Conservation (phyloP, 2,888 invertebrate genomes). For the Amorpha juglandis region DNA sequence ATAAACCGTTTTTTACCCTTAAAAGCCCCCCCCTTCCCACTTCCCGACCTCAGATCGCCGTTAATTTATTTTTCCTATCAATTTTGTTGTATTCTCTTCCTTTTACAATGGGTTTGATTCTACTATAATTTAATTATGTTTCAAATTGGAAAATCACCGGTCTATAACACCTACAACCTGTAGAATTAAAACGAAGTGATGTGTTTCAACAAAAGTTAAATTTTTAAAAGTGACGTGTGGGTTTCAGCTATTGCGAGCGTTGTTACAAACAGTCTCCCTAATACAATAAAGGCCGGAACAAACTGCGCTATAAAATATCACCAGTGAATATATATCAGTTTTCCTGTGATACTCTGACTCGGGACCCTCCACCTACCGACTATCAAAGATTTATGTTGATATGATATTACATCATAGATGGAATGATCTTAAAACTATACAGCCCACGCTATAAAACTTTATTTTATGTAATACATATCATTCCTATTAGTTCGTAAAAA, state of each 20-base stretch:
- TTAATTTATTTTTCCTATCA: too few species aligned
- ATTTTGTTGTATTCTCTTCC: too few species aligned
- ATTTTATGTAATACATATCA: constrained; percentile 2
- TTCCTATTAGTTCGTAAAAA: not conserved
- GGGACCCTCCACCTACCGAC: constrained; percentile 63
- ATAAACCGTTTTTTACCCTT: too few species aligned
- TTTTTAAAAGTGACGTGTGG: constrained; percentile 31
- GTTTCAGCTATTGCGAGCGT: constrained; percentile 47
- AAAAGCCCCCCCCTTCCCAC: too few species aligned
- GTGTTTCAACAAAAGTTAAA: not conserved
- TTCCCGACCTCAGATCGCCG: too few species aligned
- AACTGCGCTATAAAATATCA: constrained; percentile 87
- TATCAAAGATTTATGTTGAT: constrained; percentile 76
- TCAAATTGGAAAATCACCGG: too few species aligned
- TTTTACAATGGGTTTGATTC: too few species aligned
- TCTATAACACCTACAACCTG: too few species aligned
- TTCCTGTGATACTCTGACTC: constrained; percentile 67
- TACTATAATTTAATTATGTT: too few species aligned
- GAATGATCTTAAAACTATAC: constrained; percentile 60
- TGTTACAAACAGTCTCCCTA: constrained; percentile 84
- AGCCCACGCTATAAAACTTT: constrained; percentile 28
- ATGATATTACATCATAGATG: constrained; percentile 73
- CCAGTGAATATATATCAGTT: constrained; percentile 87
- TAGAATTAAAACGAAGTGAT: not conserved
- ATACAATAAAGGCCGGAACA: constrained; percentile 88